phyloP scores from a whole-genome alignment of 1,140 invertebrate genomes.

The Tetramorium simillimum region DNA sequence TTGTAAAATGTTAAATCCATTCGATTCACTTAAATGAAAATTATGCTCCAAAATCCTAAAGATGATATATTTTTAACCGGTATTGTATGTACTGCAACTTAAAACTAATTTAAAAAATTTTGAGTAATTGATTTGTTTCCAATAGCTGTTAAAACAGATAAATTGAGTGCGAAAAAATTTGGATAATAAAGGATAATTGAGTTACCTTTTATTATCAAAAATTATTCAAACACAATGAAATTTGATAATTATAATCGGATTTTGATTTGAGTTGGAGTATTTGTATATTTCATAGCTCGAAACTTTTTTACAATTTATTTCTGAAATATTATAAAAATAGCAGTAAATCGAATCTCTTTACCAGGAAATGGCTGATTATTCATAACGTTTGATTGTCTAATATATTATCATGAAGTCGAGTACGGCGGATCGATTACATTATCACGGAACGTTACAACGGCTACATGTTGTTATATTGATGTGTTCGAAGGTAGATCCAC shows the following conservation, averaged over 20 bases:
- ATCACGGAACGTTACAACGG: background rate
- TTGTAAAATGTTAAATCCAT: too few species aligned
- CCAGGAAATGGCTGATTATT: background rate
- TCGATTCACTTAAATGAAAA: too few species aligned
- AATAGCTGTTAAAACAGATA: background rate
- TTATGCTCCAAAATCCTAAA: too few species aligned
- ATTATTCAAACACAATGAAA: background rate
- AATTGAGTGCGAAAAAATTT: background rate
- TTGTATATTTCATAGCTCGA: background rate
- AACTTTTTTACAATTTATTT: conserved; percentile 1
- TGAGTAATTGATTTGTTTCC: background rate
- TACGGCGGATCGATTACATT: background rate
- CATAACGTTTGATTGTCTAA: background rate
- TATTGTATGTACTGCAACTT: background rate
- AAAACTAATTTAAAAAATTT: background rate
- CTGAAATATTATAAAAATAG: background rate
- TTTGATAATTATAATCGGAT: background rate
- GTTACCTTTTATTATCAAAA: background rate
- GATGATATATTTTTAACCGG: too few species aligned
- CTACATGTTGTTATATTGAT: background rate
- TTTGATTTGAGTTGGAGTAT: background rate
- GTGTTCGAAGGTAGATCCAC: background rate
- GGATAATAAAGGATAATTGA: background rate
- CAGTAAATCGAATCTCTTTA: background rate
- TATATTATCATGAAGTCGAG: background rate